Base-by-base conservation (phyloP, 2,113 vertebrate genomes). In the Salvator merianae region DNA sequence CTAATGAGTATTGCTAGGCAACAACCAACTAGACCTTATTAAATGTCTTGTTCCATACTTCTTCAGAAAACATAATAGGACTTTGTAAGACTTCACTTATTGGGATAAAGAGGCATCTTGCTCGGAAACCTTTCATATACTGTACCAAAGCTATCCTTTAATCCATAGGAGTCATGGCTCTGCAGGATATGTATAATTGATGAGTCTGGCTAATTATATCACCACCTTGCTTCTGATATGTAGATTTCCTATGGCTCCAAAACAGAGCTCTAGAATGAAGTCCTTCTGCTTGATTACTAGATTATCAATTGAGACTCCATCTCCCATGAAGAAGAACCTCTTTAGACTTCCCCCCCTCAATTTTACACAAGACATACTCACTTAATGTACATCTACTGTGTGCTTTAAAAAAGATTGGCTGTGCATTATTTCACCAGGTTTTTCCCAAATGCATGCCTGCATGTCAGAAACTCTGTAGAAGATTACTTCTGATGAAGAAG, bases 1-100 rank as follows among this genome's bases (percentile, higher is more conserved):
- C 95, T 95, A 96, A 95, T 85, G 87, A 90, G 89, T 91, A 85
- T 89, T 88, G 89, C 94, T 86, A 91, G 87, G 87, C 91, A 90
- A 75, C 88, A 62, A 59, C 87, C 81, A 93, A 91, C 81, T 72
- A 84, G 96, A 96, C 96, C 96, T 96, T 96, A 97, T 96, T 97
- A 95, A 92, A 85, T 92, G 91, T 94, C 89, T 87, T 68, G 22
- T n/a, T 89, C 83, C 63, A 36, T 26, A 0, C 88, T 43, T 84
- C 85, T 79, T 77, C 53, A 84, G 40, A 81, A 91, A 91, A 77
- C 53, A 73, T 84, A 86, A 59, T 91, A 86, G 93, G 94, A 93
- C 94, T 94, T 96, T 94, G 94, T 84, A 94, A 94, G 94, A 81
- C 69, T 91, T 91, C 80, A 53, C 20, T 86, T 84, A 82, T 62